Evolutionary conservation across 2,888 invertebrate species (phyloP).

Genomic region (Polydrusus tereticollis): DNA sequence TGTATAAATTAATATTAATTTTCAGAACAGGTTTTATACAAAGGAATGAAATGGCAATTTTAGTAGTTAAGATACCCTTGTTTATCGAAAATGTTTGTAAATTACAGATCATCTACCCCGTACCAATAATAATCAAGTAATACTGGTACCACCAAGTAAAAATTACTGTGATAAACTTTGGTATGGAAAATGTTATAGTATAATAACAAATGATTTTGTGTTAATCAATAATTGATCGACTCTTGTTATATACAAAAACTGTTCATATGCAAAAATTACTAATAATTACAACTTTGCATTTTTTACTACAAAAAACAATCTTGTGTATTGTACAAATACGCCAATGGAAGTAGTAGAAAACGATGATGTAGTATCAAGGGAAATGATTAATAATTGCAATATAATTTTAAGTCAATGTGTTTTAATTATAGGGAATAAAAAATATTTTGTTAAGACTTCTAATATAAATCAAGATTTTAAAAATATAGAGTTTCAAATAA

Average conservation of each 20-base stretch:
- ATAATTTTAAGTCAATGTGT: neutral
- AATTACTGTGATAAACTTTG: neutral
- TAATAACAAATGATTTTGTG: conserved; percentile 11
- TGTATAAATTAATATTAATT: neutral
- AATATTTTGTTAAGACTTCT: neutral
- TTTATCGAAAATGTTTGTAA: neutral
- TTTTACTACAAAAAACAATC: neutral
- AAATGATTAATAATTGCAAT: neutral
- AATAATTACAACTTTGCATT: neutral
- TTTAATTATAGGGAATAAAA: neutral
- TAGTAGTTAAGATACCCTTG: conserved; percentile 3
- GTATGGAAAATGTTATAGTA: neutral
- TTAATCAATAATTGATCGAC: neutral
- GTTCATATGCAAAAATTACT: neutral
- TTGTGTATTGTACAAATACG: neutral
- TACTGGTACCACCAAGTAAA: neutral
- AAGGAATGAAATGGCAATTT: conserved; percentile 3
- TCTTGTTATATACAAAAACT: neutral
- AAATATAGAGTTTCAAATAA: neutral
- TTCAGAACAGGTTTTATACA: neutral
- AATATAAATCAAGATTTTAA: neutral
- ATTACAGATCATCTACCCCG: neutral
- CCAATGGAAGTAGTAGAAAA: neutral
- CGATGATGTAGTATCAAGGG: neutral
- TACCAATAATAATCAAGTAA: neutral